phyloP scores from a whole-genome alignment of 2,113 vertebrate genomes.

The Oryzias celebensis region DNA sequence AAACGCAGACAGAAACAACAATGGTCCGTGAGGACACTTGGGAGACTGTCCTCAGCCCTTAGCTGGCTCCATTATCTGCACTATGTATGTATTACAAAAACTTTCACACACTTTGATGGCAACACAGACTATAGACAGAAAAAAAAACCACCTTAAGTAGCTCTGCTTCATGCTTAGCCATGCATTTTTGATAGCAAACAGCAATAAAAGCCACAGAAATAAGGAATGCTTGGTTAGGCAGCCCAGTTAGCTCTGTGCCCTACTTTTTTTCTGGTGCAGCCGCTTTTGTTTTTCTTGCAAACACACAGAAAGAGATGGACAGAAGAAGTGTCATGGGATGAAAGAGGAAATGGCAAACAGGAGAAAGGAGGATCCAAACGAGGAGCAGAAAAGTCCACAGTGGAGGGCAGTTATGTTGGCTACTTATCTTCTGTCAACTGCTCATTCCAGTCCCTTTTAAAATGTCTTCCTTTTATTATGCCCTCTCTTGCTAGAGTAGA shows the following conservation, averaged over 20 bases:
- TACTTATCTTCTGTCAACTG: neutral
- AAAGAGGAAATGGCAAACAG: slow-evolving; percentile 12
- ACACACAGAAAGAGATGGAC: slow-evolving; percentile 40
- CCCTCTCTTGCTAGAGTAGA: neutral
- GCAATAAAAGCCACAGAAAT: slow-evolving; percentile 72
- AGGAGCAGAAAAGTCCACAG: neutral
- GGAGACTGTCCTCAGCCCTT: slow-evolving; percentile 38
- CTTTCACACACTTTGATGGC: slow-evolving; percentile 24
- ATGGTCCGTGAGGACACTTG: slow-evolving; percentile 33
- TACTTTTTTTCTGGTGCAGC: slow-evolving; percentile 66
- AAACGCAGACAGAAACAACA: slow-evolving; percentile 34
- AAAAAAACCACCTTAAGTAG: slow-evolving; percentile 66
- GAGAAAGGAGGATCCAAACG: slow-evolving; percentile 17
- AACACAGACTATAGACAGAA: slow-evolving; percentile 27
- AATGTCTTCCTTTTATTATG: neutral
- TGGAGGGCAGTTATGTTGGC: slow-evolving; percentile 1
- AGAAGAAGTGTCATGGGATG: slow-evolving; percentile 16
- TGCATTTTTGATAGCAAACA: slow-evolving; percentile 74
- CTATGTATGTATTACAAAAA: slow-evolving; percentile 34
- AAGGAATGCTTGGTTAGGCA: slow-evolving; percentile 69
- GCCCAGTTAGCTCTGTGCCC: slow-evolving; percentile 60
- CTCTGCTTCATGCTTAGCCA: slow-evolving; percentile 55
- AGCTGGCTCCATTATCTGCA: slow-evolving; percentile 52
- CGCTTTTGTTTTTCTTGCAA: slow-evolving; percentile 45
- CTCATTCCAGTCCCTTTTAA: slow-evolving; percentile 4